Evolutionary conservation across 37 sponge, comb jelly and placozoan species (phyloP).

Genomic region (Ianthella basta): DNA sequence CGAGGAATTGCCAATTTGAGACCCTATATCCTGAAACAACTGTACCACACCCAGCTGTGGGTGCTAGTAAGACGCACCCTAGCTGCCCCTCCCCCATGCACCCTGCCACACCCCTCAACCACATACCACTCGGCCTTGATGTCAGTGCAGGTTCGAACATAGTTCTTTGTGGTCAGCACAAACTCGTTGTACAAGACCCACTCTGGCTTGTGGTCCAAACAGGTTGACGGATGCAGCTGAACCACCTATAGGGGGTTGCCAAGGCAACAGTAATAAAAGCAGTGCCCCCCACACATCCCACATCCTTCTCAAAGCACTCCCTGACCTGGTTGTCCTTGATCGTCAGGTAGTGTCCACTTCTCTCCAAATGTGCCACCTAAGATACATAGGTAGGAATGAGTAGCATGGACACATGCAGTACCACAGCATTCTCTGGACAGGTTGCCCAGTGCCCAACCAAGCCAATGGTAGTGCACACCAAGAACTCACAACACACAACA

Average conservation of each 20-base stretch:
- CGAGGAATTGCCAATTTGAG: no score
- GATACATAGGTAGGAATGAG: no score
- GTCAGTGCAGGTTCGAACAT: conserved; percentile 96
- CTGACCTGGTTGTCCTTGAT: conserved; percentile 97
- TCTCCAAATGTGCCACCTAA: conserved; percentile 97
- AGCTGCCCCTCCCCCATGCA: not conserved
- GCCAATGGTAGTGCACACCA: no score
- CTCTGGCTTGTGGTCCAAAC: conserved; percentile 99
- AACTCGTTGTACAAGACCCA: conserved; percentile 99
- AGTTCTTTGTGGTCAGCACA: conserved; percentile 99
- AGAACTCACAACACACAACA: no score
- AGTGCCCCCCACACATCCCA: no score
- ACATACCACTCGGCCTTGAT: conserved; percentile 98
- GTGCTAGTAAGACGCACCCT: not conserved
- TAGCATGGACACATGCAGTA: not conserved
- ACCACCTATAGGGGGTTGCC: conserved; percentile 76
- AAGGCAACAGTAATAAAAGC: not conserved
- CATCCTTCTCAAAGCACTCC: no score
- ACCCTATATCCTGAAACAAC: no score
- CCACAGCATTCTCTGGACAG: not conserved
- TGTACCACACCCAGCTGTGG: no score
- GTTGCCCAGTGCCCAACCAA: no score
- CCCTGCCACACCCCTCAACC: not conserved
- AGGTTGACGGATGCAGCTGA: conserved; percentile 98
- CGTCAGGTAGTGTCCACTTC: conserved; percentile 96